Conservation (phyloP, 2,797 vertebrate genomes). For the Momotus momota region DNA sequence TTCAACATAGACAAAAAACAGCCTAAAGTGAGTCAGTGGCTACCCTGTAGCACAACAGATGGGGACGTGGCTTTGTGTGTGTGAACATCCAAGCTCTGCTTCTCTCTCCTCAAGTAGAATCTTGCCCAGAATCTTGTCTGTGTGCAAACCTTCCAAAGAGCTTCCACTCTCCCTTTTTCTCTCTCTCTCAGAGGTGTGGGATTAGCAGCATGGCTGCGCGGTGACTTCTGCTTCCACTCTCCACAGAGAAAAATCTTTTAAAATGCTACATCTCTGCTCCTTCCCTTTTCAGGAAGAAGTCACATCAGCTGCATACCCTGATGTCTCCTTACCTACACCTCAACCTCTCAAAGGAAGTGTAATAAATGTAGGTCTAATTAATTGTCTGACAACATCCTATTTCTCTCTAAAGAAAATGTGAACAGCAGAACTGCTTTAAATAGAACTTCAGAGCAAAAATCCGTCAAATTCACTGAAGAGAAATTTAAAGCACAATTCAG, state of each 20-base stretch:
- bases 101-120: background rate
- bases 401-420: background rate
- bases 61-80: background rate
- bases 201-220: background rate
- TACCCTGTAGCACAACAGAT: background rate
- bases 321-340: background rate
- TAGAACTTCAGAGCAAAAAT: background rate
- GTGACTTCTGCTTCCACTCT: background rate
- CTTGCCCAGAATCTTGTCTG: background rate
- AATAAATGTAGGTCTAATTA: background rate
- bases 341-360: background rate
- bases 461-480: background rate
- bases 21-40: background rate
- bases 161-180: background rate
- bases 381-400: background rate
- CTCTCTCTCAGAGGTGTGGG: background rate
- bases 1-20: background rate
- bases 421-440: background rate
- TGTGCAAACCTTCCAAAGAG: background rate
- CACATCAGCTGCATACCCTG: background rate
- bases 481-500: background rate
- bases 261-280: background rate
- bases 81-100: background rate
- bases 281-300: background rate
- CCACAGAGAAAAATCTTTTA: background rate